Evolutionary conservation across 2,888 invertebrate genomes (phyloP), one percentile per base, ranked within the genome.

Genomic region (Athalia rosae): DNA sequence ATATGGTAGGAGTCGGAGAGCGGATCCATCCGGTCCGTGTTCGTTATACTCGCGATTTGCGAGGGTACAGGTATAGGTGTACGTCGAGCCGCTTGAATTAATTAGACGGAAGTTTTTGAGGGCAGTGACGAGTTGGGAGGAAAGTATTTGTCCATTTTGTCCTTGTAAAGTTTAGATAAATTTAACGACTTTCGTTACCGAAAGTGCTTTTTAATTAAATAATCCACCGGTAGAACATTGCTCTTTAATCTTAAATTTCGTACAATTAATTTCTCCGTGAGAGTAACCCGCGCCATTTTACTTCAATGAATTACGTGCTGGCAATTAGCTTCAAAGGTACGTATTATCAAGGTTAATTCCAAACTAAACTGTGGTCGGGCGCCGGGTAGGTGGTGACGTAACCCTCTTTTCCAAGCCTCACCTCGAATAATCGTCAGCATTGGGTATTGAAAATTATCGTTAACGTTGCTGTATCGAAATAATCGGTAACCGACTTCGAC

Each of bases 281-380:
- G 43, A 56, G 71, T 58, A 50, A 69, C 69, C 74, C 47, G 48
- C 48, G 61, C 62, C 74, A 74, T 74, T 74, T 74, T 74, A 74
- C 62, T 69, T 69, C 67, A 66, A 59, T 50, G 50, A 69, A 67
- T 67, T 77, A 67, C 59, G 59, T 59, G 61, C 59, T 67, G 59
- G 47, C 67, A 77, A 77, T 77, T 67, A 77, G 61, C 28, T 69
- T 58, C 67, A 77, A 77, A 67, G 67, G 67, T 67, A 50, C 67
- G 67, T 50, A 64, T 77, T 77, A 77, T 77, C 67, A 64, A 66
- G 67, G 67, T 69, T 77, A 67, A 59, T 69, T 77, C 69, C 59
- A 59, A 77, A 69, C 67, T 47, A 41, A 59, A 45, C 59, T 48
- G 11, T 8, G 62, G 61, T 47, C 11, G 15, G 59, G 13, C 4